Percentiles rank a stretch among this genome's conserved stretches.
These are phyloP conservation scores for Clinocottus analis DNA, from an alignment of 2,113 vertebrate genomes.

Conservation along the genomic window DNA sequence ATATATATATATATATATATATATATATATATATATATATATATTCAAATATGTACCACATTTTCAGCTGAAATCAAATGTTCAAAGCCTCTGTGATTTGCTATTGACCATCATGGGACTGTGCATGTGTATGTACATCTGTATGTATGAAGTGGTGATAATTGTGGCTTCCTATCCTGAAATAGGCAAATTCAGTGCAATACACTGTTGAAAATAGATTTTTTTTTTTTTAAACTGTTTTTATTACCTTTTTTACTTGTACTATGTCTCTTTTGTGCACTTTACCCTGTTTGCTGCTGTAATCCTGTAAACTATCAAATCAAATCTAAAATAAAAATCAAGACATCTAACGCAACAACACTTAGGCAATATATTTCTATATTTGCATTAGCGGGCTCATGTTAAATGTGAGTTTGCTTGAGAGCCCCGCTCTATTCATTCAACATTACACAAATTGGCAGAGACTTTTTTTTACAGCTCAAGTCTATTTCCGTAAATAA, in stretches of 20 bases:
- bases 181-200: neutral
- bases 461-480: neutral
- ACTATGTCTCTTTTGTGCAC: too few species aligned
- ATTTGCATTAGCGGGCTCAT: neutral
- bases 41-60: neutral
- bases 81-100: conserved; percentile 17
- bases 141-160: conserved; percentile 4
- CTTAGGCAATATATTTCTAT: neutral
- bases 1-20: too few species aligned
- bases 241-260: too few species aligned
- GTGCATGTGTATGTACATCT: neutral
- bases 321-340: neutral
- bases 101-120: neutral
- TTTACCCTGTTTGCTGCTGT: too few species aligned
- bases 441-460: neutral
- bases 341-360: neutral
- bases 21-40: too few species aligned
- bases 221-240: too few species aligned
- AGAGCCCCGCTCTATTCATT: neutral
- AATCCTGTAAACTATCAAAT: too few species aligned
- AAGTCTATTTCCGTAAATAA: conserved; percentile 1
- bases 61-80: conserved; percentile 31
- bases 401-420: neutral
- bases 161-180: conserved; percentile 11
- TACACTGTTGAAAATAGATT: too few species aligned